These are phyloP conservation scores for Acanthococcus lagerstroemiae DNA, from an alignment of 2,888 invertebrate genomes.

Conservation along the genomic window DNA sequence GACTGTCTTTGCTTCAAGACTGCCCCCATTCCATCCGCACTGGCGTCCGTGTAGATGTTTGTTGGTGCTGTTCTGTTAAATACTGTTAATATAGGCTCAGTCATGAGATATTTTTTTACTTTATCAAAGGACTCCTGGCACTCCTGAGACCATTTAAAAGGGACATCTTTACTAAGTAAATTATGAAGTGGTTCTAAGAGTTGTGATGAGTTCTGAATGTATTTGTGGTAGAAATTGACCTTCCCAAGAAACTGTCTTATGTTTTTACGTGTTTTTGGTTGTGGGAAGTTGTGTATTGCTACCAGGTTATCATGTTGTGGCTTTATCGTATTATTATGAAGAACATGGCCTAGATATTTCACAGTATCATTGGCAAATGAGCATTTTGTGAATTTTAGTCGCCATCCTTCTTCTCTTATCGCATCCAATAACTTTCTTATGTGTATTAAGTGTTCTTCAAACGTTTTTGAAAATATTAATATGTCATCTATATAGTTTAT, in stretches of 20 bases:
- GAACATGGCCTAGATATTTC: conserved; percentile 20
- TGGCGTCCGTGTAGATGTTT: conserved; percentile 38
- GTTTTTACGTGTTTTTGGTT: conserved; percentile 14
- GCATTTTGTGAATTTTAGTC: conserved; percentile 22
- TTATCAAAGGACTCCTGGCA: conserved; percentile 33
- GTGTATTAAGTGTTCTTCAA: conserved; percentile 34
- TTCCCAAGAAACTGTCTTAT: conserved; percentile 20
- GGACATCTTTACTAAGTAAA: conserved; percentile 29
- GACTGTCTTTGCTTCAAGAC: conserved; percentile 35
- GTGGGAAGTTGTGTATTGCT: conserved; percentile 11
- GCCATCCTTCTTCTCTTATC: conserved; percentile 18
- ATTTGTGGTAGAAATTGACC: conserved; percentile 21
- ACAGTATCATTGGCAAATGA: conserved; percentile 2
- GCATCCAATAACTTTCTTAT: conserved; percentile 27
- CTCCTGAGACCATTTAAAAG: conserved; percentile 35
- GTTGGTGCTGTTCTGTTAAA: conserved; percentile 37
- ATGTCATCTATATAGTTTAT: conserved; percentile 37
- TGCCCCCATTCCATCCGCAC: conserved; percentile 36
- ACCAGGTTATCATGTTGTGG: conserved; percentile 28
- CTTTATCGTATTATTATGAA: conserved; percentile 33
- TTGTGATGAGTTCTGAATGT: conserved; percentile 34
- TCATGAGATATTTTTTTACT: conserved; percentile 36
- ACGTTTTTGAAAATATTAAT: conserved; percentile 35
- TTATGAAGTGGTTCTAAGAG: conserved; percentile 18
- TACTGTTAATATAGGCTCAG: conserved; percentile 37